Percentiles rank a stretch among this genome's conserved stretches.
phyloP scores from a whole-genome alignment of 2,888 invertebrate genomes.

The Drosophila barbarae region DNA sequence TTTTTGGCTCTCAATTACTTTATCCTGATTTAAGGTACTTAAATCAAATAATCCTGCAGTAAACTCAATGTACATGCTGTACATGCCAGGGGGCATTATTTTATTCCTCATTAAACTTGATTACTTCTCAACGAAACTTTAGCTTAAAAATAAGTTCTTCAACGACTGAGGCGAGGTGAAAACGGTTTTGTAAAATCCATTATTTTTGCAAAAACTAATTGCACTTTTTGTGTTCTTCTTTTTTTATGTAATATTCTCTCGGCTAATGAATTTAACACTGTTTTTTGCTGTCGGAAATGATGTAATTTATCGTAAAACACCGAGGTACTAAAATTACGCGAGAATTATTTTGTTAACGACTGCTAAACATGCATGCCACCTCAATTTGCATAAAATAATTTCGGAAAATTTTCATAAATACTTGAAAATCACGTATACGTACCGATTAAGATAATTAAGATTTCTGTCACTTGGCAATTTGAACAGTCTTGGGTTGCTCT shows the following conservation, averaged over 20 bases:
- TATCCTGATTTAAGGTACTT: background rate
- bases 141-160: background rate
- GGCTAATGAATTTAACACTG: conserved; percentile 16
- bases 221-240: conserved; percentile 13
- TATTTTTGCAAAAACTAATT: conserved; percentile 26
- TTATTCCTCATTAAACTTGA: background rate
- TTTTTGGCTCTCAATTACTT: background rate
- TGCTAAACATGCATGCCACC: conserved; percentile 27
- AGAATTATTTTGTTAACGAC: conserved; percentile 21
- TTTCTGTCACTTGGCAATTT: conserved; percentile 9
- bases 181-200: conserved; percentile 18
- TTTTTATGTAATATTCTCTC: conserved; percentile 12
- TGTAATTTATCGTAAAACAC: conserved; percentile 18
- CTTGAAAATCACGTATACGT: conserved; percentile 53
- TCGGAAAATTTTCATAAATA: conserved; percentile 8
- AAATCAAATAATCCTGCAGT: background rate
- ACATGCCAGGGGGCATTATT: background rate
- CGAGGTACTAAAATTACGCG: conserved; percentile 13
- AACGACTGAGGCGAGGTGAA: conserved; percentile 10
- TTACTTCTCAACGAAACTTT: background rate
- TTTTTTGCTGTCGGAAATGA: conserved; percentile 24
- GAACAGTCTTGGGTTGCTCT: conserved; percentile 12
- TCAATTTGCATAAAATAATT: conserved; percentile 23
- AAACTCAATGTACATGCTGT: background rate
- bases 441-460: conserved; percentile 38